Conservation (phyloP, 2,797 vertebrate genomes). For the Siniperca obscura region DNA sequence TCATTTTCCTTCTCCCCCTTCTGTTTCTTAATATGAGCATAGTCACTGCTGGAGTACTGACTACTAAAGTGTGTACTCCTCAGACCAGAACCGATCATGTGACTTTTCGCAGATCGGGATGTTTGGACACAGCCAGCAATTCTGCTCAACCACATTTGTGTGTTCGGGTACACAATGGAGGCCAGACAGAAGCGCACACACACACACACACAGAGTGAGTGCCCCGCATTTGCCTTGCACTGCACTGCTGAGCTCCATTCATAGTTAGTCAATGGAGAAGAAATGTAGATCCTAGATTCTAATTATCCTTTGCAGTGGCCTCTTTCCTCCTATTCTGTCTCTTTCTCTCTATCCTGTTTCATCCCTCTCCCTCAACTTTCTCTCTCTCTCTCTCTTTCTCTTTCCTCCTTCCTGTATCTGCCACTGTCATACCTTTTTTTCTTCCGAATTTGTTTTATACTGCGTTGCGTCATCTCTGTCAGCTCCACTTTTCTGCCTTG, state of each 20-base stretch:
- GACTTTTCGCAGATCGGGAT: slow-evolving; percentile 44
- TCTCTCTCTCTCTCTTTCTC: slow-evolving; percentile 11
- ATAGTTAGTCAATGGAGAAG: slow-evolving; percentile 62
- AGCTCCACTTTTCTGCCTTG: slow-evolving; percentile 52
- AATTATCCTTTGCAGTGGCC: slow-evolving; percentile 46
- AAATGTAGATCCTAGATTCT: slow-evolving; percentile 53
- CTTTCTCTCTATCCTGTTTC: slow-evolving; percentile 13
- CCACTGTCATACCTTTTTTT: slow-evolving; percentile 11
- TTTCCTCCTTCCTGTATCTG: background rate
- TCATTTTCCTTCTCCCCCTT: background rate
- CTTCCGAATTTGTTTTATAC: slow-evolving; percentile 26
- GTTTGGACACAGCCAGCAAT: slow-evolving; percentile 41
- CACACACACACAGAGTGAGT: background rate
- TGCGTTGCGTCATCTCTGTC: slow-evolving; percentile 50
- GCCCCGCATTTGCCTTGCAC: slow-evolving; percentile 28
- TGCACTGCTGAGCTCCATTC: slow-evolving; percentile 52
- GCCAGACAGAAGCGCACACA: background rate
- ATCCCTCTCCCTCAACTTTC: slow-evolving; percentile 10
- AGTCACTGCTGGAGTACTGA: slow-evolving; percentile 12
- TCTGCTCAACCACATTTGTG: slow-evolving; percentile 30
- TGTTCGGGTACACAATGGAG: slow-evolving; percentile 12
- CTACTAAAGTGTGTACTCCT: slow-evolving; percentile 1
- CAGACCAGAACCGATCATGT: slow-evolving; percentile 32
- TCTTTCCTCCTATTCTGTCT: slow-evolving; percentile 27
- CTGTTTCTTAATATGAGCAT: background rate